Base-by-base conservation (phyloP, 1,140 invertebrate species). In the Globodera rostochiensis region DNA sequence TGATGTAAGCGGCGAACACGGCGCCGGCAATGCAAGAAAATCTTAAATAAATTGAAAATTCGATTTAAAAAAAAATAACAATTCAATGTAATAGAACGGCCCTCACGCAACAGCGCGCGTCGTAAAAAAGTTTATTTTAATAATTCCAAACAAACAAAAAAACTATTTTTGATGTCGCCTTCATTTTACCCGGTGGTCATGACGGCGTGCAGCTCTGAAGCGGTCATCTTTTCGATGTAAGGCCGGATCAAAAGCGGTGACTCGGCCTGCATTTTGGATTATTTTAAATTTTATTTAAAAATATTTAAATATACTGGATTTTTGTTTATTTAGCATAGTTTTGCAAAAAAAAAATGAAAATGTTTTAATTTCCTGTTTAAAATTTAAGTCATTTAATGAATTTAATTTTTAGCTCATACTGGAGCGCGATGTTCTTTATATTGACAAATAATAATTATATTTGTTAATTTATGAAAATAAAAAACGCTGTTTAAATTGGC, bases 11-110 rank as follows among this genome's bases (percentile, higher is more conserved):
- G 0, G 95, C 96, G 84, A 98, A 91, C 1, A 96, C 94, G 1
- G 94, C 94, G 92, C 95, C 96, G 60, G 96, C 95, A 36, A 98
- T 95, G 11, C 96, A 96, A 0, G 96, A 94, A 90, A 98, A 97
- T 9, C 77, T 78, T 13, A 69, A 70, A 78, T 3, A 15, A 71
- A 19, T 6, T 15, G 15, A 60, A 21, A 71, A 15, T 8, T 36
- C 69, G 19, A 6, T 71, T 69, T 1, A 21, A 45, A 45, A 67
- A 60, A 13, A 6, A 77, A 15, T 66, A 25, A 25, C 4, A 77
- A 57, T 69, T 7, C 7, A 77, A 21, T 60, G 60, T 25, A 45
- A 64, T 60, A 67, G 9, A 67, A 0, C 1, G 25, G 25, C 25
- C 1, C 25, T 0, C 25, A 25, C 25, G n/a, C n/a, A n/a, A 25